phyloP scores from a whole-genome alignment of 2,113 vertebrate genomes.

The Bostrychus sinensis region DNA sequence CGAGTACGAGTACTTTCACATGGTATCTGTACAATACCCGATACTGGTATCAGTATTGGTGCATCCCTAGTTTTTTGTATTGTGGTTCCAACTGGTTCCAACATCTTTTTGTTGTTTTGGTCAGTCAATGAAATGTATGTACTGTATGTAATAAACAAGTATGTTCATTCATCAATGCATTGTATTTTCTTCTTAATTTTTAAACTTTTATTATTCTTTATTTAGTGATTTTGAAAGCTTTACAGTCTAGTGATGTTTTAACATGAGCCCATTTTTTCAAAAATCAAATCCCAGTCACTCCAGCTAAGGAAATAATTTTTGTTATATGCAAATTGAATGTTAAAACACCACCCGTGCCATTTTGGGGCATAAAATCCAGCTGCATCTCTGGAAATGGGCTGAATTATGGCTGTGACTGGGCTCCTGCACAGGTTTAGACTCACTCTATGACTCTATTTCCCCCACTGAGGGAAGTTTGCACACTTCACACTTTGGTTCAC shows the following conservation, averaged over 20 bases:
- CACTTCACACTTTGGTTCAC: background rate
- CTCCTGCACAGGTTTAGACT: slow-evolving; percentile 1
- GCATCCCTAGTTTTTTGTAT: no score
- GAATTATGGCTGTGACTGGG: slow-evolving; percentile 28
- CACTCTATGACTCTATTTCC: slow-evolving; percentile 1
- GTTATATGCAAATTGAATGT: slow-evolving; percentile 15
- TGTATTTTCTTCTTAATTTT: no score
- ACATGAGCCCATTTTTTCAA: background rate
- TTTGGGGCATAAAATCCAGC: slow-evolving; percentile 13
- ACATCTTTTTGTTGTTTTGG: no score
- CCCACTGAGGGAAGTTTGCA: slow-evolving; percentile 6
- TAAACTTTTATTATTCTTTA: no score
- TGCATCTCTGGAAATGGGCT: slow-evolving; percentile 8
- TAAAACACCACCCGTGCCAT: slow-evolving; percentile 6
- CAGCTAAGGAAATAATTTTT: slow-evolving; percentile 5
- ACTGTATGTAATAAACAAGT: no score
- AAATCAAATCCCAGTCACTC: background rate
- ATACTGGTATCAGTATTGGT: no score
- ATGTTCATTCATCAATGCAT: no score
- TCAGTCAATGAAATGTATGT: no score
- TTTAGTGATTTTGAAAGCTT: no score
- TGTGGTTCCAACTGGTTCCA: no score
- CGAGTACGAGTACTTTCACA: no score
- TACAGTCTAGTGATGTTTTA: background rate
- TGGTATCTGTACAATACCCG: no score